Evolutionary conservation across 2,888 invertebrate genomes (phyloP), one percentile per base, ranked within the genome.

Genomic region (Drosophila gaucha): DNA sequence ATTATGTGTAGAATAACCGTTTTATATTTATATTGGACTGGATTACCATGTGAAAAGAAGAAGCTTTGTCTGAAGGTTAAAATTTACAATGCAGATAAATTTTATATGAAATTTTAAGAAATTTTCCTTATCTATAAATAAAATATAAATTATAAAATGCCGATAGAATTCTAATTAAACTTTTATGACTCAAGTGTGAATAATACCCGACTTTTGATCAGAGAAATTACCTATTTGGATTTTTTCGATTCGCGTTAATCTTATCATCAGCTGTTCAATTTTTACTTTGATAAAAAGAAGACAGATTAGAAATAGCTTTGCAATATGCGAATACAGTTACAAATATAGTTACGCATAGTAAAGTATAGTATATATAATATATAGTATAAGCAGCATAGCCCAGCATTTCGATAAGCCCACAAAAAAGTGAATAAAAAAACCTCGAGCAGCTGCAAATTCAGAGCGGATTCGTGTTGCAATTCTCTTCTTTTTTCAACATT

Each of bases 401-500:
- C 4, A 3, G 30, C 5, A n/a, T 43, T 20, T 30, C 16, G 68
- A 69, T 69, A 69, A 69, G 49, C 36, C 14, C 16, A 8, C n/a
- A n/a, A n/a, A n/a, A n/a, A n/a, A n/a, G n/a, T n/a, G n/a, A 44
- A 39, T 2, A 16, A 18, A 22, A 6, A 22, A 55, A 31, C 26
- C 20, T 35, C 24, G 36, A 2, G 10, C 20, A 43, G 22, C 6
- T 51, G 41, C 50, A 30, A 46, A 46, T 55, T 30, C 6, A 8
- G 20, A 38, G 33, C 18, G 56, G 58, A 39, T 71, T 71, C 51
- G 64, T 67, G 68, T 68, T 47, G 57, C 59, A 55, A 44, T 62
- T 47, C 51, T 43, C 55, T 54, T 73, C 56, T 52, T 46, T 35
- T 54, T 31, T 49, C n/a, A n/a, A n/a, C n/a, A 59, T 71, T 67